phyloP scores from a whole-genome alignment of 1,140 invertebrate genomes.

The Batillaria attramentaria region DNA sequence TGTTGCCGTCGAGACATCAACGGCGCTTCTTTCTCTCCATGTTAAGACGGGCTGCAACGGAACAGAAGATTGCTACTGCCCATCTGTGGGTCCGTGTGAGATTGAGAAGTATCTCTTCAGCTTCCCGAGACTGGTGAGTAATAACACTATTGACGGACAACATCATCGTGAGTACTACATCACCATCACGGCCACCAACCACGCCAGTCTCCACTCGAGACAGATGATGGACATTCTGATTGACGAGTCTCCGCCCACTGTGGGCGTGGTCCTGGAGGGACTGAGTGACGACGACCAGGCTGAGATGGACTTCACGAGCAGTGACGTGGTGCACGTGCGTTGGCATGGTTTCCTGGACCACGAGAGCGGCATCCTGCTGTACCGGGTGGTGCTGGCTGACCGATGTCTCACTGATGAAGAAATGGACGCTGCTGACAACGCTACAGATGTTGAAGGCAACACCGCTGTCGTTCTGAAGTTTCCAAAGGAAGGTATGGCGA shows the following conservation, averaged over 20 bases:
- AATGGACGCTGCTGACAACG: slow-evolving; percentile 7
- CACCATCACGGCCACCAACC: slow-evolving; percentile 45
- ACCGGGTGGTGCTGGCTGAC: slow-evolving; percentile 36
- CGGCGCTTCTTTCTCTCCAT: too few relatives aligned
- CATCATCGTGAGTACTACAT: slow-evolving; percentile 53
- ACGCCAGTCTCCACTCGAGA: slow-evolving; percentile 29
- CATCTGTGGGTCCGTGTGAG: slow-evolving; percentile 46
- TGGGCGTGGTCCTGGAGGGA: slow-evolving; percentile 47
- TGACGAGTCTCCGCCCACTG: slow-evolving; percentile 49
- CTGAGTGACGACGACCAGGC: slow-evolving; percentile 15
- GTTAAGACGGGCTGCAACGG: not conserved
- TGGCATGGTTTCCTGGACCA: slow-evolving; percentile 50
- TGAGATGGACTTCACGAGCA: slow-evolving; percentile 48
- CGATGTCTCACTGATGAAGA: slow-evolving; percentile 33
- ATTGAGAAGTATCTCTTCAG: slow-evolving; percentile 33
- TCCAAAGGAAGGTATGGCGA: slow-evolving; percentile 20
- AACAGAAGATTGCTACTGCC: slow-evolving; percentile 44
- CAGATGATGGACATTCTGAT: slow-evolving; percentile 41
- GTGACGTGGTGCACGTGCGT: slow-evolving; percentile 19
- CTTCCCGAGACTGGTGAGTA: slow-evolving; percentile 32
- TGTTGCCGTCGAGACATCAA: too few relatives aligned
- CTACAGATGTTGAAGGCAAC: not conserved
- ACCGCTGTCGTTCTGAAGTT: not conserved
- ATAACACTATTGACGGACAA: slow-evolving; percentile 40
- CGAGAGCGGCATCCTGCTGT: slow-evolving; percentile 48